These are phyloP conservation scores for Piprites chloris DNA, from an alignment of 2,113 vertebrate species.

Conservation along the genomic window DNA sequence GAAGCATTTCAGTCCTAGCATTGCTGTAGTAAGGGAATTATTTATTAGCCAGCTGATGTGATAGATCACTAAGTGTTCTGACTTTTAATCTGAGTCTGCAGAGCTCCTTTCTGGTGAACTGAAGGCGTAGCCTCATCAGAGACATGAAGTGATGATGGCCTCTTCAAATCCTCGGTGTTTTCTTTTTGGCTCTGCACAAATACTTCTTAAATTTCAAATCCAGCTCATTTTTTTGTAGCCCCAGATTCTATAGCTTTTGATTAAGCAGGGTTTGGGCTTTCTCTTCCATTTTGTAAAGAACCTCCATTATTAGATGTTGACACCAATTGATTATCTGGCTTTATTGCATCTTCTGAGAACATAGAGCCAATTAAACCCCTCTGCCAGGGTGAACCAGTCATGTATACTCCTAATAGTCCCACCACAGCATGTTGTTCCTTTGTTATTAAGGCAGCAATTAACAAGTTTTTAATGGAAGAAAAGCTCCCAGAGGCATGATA, in stretches of 20 bases:
- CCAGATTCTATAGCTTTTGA: not conserved
- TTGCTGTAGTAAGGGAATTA: not conserved
- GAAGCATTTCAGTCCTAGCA: not conserved
- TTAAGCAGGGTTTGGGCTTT: slow-evolving; percentile 11
- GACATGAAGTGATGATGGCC: not conserved
- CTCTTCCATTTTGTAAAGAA: not conserved
- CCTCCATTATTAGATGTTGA: slow-evolving; percentile 26
- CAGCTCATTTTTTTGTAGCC: not conserved
- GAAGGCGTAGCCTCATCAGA: not conserved
- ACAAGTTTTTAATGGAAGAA: slow-evolving; percentile 65
- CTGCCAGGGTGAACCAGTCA: slow-evolving; percentile 43
- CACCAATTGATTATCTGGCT: slow-evolving; percentile 38
- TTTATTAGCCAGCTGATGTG: slow-evolving; percentile 3
- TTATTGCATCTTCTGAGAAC: slow-evolving; percentile 45
- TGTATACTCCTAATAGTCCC: slow-evolving; percentile 18
- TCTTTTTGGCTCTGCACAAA: not conserved
- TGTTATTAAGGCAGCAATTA: slow-evolving; percentile 73
- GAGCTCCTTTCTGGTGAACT: slow-evolving; percentile 36
- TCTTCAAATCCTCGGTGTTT: not conserved
- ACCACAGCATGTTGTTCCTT: slow-evolving; percentile 63
- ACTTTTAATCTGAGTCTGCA: slow-evolving; percentile 23
- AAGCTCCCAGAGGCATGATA: slow-evolving; percentile 46
- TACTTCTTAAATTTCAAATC: not conserved
- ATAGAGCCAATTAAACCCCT: slow-evolving; percentile 62
- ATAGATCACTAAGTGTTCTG: not conserved